These are phyloP conservation scores for Probosciger aterrimus DNA, from an alignment of 2,113 vertebrate genomes.

Conservation along the genomic window DNA sequence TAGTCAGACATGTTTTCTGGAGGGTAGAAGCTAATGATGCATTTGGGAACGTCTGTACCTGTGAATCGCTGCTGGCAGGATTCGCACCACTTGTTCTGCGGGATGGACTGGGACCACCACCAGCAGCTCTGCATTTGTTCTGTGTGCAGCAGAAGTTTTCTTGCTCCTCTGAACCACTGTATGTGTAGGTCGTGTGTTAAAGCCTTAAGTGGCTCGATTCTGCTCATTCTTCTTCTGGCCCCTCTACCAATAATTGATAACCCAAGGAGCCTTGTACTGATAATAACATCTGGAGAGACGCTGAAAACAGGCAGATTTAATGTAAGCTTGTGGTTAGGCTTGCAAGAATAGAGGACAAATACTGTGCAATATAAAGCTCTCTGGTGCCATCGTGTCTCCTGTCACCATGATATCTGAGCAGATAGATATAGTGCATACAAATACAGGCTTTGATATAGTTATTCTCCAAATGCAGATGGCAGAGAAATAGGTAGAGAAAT, in stretches of 20 bases:
- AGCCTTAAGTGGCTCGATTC: neutral
- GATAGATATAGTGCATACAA: neutral
- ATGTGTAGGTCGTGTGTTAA: accelerated
- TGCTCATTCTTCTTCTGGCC: neutral
- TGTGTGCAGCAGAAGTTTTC: neutral
- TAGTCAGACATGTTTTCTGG: neutral
- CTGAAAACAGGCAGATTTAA: neutral
- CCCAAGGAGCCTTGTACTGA: neutral
- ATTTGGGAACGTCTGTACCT: neutral
- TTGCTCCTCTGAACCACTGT: neutral
- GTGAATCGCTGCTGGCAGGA: neutral
- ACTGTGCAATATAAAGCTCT: neutral
- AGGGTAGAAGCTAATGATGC: neutral
- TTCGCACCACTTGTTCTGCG: neutral
- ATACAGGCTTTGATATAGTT: neutral
- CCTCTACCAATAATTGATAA: neutral
- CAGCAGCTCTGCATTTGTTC: neutral
- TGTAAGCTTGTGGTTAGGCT: neutral
- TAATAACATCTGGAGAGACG: neutral
- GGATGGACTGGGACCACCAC: neutral
- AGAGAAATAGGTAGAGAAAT: neutral
- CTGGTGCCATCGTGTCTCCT: neutral
- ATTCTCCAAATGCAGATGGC: neutral
- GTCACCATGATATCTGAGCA: neutral
- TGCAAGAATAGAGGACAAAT: neutral